Percentiles rank a stretch among this genome's conserved stretches.
Conservation (phyloP, 2,888 invertebrate genomes). For the Acronicta alni region DNA sequence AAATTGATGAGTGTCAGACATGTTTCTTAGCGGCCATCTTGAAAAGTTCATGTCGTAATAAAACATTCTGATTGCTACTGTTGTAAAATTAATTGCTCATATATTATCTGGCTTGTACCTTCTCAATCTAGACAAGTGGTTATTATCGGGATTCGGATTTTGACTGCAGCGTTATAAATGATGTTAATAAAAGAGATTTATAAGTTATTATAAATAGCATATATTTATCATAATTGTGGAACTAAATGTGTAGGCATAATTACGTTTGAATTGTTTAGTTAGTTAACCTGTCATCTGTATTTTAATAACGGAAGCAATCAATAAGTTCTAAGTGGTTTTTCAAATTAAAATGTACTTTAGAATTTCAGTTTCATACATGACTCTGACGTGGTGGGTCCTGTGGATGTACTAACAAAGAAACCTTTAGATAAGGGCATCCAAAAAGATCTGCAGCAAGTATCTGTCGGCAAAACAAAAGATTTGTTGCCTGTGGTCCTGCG, state of each 20-base stretch:
- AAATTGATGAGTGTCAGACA: constrained; percentile 41
- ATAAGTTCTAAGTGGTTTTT: too few species aligned
- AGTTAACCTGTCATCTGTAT: too few species aligned
- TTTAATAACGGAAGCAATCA: background rate
- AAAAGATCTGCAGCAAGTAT: too few species aligned
- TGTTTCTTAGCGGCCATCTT: constrained; percentile 45
- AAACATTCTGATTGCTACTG: constrained; percentile 54
- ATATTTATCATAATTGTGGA: constrained; percentile 5
- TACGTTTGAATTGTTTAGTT: background rate
- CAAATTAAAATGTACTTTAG: too few species aligned
- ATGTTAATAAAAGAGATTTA: constrained; percentile 7
- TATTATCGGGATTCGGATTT: constrained; percentile 26
- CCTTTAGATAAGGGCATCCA: too few species aligned
- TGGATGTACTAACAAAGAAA: too few species aligned
- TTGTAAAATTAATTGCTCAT: constrained; percentile 56
- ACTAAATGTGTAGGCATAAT: background rate
- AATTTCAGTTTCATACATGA: too few species aligned
- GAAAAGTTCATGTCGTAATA: constrained; percentile 47
- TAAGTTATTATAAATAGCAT: background rate
- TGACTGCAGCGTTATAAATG: constrained; percentile 11
- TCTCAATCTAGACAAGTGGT: constrained; percentile 28
- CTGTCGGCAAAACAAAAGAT: too few species aligned
- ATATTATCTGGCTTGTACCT: constrained; percentile 42
- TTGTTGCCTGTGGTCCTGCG: background rate
- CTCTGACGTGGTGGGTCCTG: too few species aligned